Evolutionary conservation across 2,888 invertebrate species (phyloP), one percentile per base, ranked within the genome.

Genomic region (Netelia inedita): DNA sequence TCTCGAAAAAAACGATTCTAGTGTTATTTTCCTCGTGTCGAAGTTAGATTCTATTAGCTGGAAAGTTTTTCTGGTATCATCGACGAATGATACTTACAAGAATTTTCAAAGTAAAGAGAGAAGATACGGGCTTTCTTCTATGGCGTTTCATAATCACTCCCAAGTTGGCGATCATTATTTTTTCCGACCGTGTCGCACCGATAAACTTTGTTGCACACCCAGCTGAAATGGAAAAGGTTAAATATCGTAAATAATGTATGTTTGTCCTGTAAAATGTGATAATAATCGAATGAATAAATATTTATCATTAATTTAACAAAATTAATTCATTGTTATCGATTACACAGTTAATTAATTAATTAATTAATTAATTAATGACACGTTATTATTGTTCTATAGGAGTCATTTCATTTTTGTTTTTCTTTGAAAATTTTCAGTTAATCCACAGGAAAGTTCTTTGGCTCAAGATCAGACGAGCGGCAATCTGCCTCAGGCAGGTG

Each of bases 361-460:
- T 53, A 3, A n/a, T 53, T 2, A n/a, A 53, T 11, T 5, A n/a
- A 53, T 19, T 10, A n/a, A 53, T 19, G 6, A 11, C 8, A 11
- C 19, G 16, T 66, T 55, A 1, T 43, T n/a, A 61, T n/a, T 21
- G 11, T 65, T 35, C 14, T n/a, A 41, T 35, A n/a, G 14, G 21
- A 19, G 10, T 35, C 14, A 11, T 41, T 65, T 65, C 16, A 41
- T 65, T 41, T 43, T 41, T 35, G n/a, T 35, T 41, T 65, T 65
- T 35, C 19, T 65, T 23, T n/a, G 21, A 63, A 68, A 53, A 41
- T 55, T 73, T 57, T 14, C 73, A 83, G 83, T 61, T 16, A 65
- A n/a, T 16, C 65, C 71, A 9, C 79, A 85, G 68, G 79, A 85
- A 35, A 55, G 21, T 68, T 66, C 63, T 16, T 21, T 53, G 55